Evolutionary conservation across 2,797 vertebrate genomes (phyloP), one percentile per base, ranked within the genome.

Genomic region (Pempheris klunzingeri): DNA sequence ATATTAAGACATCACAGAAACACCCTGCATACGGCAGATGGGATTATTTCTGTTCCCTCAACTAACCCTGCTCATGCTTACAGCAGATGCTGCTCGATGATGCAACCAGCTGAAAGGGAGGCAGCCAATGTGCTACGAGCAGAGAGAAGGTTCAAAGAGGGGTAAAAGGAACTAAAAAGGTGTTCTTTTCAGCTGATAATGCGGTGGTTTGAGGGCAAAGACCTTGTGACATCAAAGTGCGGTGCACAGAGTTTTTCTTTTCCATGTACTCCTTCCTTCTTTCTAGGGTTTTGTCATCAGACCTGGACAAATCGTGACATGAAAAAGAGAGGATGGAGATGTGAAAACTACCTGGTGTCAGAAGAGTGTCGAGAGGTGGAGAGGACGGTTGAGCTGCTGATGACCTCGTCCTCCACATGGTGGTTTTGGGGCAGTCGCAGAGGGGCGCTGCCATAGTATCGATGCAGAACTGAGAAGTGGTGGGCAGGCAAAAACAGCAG

Each of bases 371-470:
- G 81, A 46, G 91, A 80, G n/a, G 83, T 79, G 63, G 93, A 92
- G 69, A 95, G 90, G 47, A 93, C 78, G 0, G 85, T 64, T 0
- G 95, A 93, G 55, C 84, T 86, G 87, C 50, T 94, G 88, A 95
- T 80, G 77, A 95, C 89, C 78, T 96, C 95, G 13, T 94, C 95
- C 70, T 96, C 94, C 34, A 95, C 92, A 20, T 94, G 91, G 81
- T 94, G 94, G 75, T 80, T 91, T 87, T 93, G 94, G 4, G 93
- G 69, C 39, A 96, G 86, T 17, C 95, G 90, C 50, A 95, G 83
- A 0, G 91, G 68, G 36, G 43, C 38, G 75, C 58, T 94, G 49
- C 88, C 88, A 71, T 95, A 85, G 71, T 38, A 95, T 6, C 94
- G 92, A 78, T 92, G 88, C 41, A 94, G 71, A 59, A 89, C 95